Conservation (phyloP, 2,888 invertebrate species). For the Tiliacea aurago region DNA sequence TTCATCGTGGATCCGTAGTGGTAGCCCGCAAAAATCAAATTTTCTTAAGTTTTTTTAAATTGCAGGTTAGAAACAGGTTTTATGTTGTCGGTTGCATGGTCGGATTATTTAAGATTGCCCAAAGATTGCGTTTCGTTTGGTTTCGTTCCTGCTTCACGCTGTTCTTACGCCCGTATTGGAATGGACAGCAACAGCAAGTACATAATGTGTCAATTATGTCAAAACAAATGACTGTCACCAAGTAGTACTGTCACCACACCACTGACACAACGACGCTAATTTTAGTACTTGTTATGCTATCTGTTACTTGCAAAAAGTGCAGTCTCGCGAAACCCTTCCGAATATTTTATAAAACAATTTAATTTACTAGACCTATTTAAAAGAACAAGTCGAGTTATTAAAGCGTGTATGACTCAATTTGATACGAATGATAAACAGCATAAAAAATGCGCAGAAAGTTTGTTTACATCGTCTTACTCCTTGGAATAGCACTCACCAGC, state of each 20-base stretch:
- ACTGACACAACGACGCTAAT: not conserved
- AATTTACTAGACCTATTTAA: not conserved
- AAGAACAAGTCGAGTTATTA: not conserved
- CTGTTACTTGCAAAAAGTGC: not conserved
- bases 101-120: too few relatives aligned
- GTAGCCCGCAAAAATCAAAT: too few relatives aligned
- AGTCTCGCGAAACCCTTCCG: not conserved
- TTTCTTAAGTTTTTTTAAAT: too few relatives aligned
- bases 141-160: too few relatives aligned
- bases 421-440: not conserved
- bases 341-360: not conserved
- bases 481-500: slow-evolving; percentile 70
- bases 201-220: too few relatives aligned
- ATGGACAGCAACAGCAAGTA: too few relatives aligned
- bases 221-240: slow-evolving; percentile 9
- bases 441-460: slow-evolving; percentile 51
- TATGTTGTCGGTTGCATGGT: too few relatives aligned
- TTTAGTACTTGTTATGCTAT: slow-evolving; percentile 3
- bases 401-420: not conserved
- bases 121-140: too few relatives aligned
- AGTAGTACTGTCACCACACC: too few relatives aligned
- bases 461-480: slow-evolving; percentile 57
- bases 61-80: too few relatives aligned
- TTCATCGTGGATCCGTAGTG: too few relatives aligned
- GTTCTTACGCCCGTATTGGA: too few relatives aligned